Evolutionary conservation across 1,140 invertebrate genomes (phyloP), one percentile per base, ranked within the genome.

Genomic region (Drosophila saltans): DNA sequence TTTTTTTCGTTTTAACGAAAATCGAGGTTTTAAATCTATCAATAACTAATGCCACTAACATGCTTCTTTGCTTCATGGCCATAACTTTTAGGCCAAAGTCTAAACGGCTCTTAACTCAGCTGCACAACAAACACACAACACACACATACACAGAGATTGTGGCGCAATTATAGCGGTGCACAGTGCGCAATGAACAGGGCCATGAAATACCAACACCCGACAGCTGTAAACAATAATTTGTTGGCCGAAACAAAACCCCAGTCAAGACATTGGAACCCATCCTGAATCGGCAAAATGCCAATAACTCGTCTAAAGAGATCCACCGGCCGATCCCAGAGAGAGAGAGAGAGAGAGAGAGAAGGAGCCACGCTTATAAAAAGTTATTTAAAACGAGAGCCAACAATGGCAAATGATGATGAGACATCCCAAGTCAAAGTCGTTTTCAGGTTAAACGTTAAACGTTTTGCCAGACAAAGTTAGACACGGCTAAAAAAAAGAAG

Each of bases 171-270:
- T 86, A 80, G 83, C 83, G 80, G 76, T 74, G 72, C 71, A 45
- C 9, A 63, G 61, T 81, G 62, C 73, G 72, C 45, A 21, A 59
- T 65, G 75, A 80, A 66, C 72, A 81, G 76, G 66, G 80, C 80
- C 84, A 88, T 88, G 84, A 89, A 89, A 89, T 89, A 89, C 77
- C 80, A 84, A 84, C 84, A 89, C 85, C 66, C 80, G 80, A 80
- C 84, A 89, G 84, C 84, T 80, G 84, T 89, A 89, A 89, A 89
- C 84, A 89, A 89, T 81, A 89, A 89, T 89, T 89, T 89, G 77
- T 75, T 69, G 55, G 72, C 33, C 57, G 41, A 71, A 75, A 67
- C 74, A 69, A 69, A 73, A 69, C 66, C 59, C 30, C 40, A 16
- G 48, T 24, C 8, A 36, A 11, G 16, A 39, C 41, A 75, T 39